Evolutionary conservation across 1,140 invertebrate genomes (phyloP), one percentile per base, ranked within the genome.

Genomic region (Rhizoglyphus robini): DNA sequence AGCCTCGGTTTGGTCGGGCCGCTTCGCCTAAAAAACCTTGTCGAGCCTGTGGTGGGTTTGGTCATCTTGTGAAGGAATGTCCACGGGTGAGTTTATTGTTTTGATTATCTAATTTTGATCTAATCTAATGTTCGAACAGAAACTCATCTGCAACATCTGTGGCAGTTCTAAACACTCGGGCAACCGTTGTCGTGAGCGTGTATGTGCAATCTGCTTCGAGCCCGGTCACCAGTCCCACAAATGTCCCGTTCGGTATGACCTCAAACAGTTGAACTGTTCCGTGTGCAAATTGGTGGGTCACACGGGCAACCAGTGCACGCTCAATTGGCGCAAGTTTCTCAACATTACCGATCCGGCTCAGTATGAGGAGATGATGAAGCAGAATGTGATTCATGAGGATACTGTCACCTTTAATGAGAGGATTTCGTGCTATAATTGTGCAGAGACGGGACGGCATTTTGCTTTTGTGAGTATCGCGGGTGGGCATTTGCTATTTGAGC

Each of bases 21-120:
- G 63, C 27, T 20, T 11, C 38, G n/a, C n/a, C n/a, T 27, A 30
- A 49, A 64, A 5, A 27, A 38, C 8, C 25, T 20, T 64, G 63
- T 38, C 20, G 51, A 27, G n/a, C n/a, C n/a, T 64, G 63, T 57
- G 11, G 4, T 30, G 3, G 31, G 11, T 38, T 34, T 11, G 63
- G 63, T 2, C 63, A 64, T 38, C 31, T 48, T 18, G 63, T 23
- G n/a, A 8, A 30, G 51, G 47, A 49, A 18, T 64, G 63, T 34
- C 63, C 63, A 5, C 51, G 25, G 27, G 20, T 34, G 3, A 1
- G 48, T 47, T 57, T 63, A 47, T 63, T 63, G 20, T 4, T 29
- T 8, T 8, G 27, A 27, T 31, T 4, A 36, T 41, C 32, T 1
- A 27, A 4, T 38, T 23, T 23, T 61, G 1, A 61, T 23, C 31